Evolutionary conservation across 2,888 invertebrate genomes (phyloP).

Genomic region (Eumerus sabulonum): DNA sequence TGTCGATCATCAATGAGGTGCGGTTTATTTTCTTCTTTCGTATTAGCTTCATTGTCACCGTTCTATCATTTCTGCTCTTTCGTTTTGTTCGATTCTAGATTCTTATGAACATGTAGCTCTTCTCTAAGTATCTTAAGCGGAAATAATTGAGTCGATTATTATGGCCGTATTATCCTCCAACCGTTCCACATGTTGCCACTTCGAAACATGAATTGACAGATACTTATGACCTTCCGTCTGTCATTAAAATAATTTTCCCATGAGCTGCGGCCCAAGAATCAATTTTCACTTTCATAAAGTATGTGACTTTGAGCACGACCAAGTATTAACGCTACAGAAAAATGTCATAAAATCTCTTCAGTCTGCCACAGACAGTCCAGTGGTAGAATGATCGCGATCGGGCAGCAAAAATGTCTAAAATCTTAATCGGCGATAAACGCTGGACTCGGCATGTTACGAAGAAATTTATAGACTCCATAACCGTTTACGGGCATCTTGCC

Average conservation of each 20-base stretch:
- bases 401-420: slow-evolving; percentile 67
- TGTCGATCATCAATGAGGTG: too few relatives aligned
- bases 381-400: slow-evolving; percentile 52
- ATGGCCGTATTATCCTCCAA: slow-evolving; percentile 34
- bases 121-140: slow-evolving; percentile 1
- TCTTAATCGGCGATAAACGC: slow-evolving; percentile 68
- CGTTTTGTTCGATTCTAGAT: too few relatives aligned
- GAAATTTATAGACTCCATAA: slow-evolving; percentile 66
- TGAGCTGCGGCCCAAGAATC: slow-evolving; percentile 54
- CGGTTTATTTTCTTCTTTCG: too few relatives aligned
- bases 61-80: too few relatives aligned
- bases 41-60: too few relatives aligned
- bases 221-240: slow-evolving; percentile 10
- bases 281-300: slow-evolving; percentile 68
- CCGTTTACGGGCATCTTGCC: slow-evolving; percentile 66
- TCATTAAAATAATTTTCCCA: slow-evolving; percentile 65
- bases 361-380: slow-evolving; percentile 24
- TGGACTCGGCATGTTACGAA: slow-evolving; percentile 65
- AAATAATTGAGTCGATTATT: slow-evolving; percentile 39
- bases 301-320: slow-evolving; percentile 59
- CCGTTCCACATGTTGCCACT: slow-evolving; percentile 46
- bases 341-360: slow-evolving; percentile 66
- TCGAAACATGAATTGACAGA: slow-evolving; percentile 19
- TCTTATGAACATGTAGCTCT: too few relatives aligned
- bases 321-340: slow-evolving; percentile 67